These are phyloP conservation scores for Erebia aethiops DNA, from an alignment of 2,888 invertebrate species.

Conservation along the genomic window DNA sequence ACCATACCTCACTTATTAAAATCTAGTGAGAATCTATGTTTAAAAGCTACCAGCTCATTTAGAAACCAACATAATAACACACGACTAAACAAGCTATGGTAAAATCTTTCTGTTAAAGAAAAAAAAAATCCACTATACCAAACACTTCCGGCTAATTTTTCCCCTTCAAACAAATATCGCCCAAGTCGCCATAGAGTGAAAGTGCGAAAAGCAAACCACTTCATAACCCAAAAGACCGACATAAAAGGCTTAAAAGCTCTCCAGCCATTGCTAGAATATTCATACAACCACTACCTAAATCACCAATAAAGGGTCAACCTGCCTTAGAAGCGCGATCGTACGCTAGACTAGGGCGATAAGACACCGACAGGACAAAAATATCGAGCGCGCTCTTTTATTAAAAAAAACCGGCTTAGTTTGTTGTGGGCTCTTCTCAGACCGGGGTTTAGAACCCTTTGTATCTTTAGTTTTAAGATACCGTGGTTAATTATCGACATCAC, in stretches of 20 bases:
- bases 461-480: no score
- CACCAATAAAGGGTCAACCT: no score
- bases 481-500: no score
- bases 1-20: background rate
- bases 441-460: no score
- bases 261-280: conserved; percentile 28
- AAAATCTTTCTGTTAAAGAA: background rate
- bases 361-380: no score
- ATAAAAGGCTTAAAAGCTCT: conserved; percentile 25
- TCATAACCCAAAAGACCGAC: conserved; percentile 25
- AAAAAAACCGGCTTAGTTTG: no score
- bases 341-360: no score
- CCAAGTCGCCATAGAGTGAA: conserved; percentile 11
- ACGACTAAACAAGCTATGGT: background rate
- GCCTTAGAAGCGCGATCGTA: no score
- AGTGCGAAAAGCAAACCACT: conserved; percentile 23
- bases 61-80: no score
- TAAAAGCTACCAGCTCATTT: background rate
- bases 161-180: conserved; percentile 8
- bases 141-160: conserved; percentile 14
- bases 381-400: no score
- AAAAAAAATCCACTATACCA: background rate
- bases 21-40: background rate
- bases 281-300: conserved; percentile 8
- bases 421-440: no score